A percentile compares a stretch with the other conserved stretches of the same genome.
Evolutionary conservation across 2,888 invertebrate genomes (phyloP).

Genomic region (Calameuta idolon): DNA sequence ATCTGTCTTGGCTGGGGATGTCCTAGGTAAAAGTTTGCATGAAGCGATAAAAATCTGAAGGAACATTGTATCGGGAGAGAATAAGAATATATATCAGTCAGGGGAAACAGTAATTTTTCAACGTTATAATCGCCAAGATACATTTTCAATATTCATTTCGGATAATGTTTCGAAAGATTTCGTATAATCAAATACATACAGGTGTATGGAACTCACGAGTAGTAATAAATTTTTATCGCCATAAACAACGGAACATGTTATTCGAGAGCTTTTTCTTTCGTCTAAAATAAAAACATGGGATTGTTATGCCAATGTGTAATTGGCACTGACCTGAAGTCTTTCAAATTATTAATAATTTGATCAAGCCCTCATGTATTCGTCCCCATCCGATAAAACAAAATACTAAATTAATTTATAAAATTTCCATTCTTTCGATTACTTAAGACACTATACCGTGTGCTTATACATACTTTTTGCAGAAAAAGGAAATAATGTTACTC

Average conservation of each 20-base stretch:
- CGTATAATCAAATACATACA: neutral
- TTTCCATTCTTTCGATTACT: neutral
- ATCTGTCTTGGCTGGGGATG: constrained; percentile 56
- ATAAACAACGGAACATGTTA: neutral
- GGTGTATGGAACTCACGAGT: neutral
- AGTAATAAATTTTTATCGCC: neutral
- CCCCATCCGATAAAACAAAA: neutral
- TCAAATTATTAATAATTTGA: neutral
- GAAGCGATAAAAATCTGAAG: neutral
- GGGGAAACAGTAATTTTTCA: neutral
- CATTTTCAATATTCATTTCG: neutral
- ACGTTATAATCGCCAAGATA: neutral
- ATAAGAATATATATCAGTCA: neutral
- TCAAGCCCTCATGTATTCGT: neutral
- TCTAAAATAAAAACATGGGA: neutral
- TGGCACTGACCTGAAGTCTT: neutral
- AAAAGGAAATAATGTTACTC: neutral
- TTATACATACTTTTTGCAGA: neutral
- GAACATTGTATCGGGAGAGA: neutral
- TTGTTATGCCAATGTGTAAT: neutral
- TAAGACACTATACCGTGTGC: neutral
- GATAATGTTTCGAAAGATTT: neutral
- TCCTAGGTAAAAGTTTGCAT: neutral
- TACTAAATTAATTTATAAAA: neutral
- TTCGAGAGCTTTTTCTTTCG: neutral